Evolutionary conservation across 1,140 invertebrate species (phyloP).

Genomic region (Hylaeus anthracinus): DNA sequence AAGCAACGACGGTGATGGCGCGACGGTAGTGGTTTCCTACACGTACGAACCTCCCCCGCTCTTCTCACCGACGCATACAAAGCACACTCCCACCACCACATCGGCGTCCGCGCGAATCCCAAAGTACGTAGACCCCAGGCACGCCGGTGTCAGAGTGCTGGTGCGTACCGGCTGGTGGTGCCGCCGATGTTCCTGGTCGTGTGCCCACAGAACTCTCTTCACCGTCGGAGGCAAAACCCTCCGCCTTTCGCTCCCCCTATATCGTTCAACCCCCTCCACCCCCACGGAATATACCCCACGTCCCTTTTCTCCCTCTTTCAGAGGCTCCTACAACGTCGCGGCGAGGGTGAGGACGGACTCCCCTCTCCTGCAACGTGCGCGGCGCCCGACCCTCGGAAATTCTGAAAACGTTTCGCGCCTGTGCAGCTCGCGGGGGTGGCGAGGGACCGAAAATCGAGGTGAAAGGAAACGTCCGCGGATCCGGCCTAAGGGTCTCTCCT

Average conservation of each 20-base stretch:
- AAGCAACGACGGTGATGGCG: not conserved
- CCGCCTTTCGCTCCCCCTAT: constrained; percentile 27
- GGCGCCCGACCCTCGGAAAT: constrained; percentile 62
- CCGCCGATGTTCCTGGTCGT: constrained; percentile 20
- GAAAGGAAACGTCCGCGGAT: constrained; percentile 72
- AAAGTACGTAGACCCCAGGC: constrained; percentile 23
- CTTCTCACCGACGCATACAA: not conserved
- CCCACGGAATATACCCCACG: constrained; percentile 21
- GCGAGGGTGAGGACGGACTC: not conserved
- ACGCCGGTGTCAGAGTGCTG: constrained; percentile 10
- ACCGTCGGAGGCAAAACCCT: not conserved
- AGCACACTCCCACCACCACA: constrained; percentile 3
- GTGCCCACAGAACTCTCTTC: constrained; percentile 3
- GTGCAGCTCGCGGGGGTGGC: constrained; percentile 67
- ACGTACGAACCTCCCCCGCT: too few relatives aligned
- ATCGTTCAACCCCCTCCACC: constrained; percentile 13
- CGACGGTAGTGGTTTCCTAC: not conserved
- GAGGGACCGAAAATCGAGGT: constrained; percentile 69
- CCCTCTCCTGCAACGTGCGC: constrained; percentile 55
- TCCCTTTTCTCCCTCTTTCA: constrained; percentile 53
- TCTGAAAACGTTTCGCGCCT: constrained; percentile 70
- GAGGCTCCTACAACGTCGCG: not conserved
- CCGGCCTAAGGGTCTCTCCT: constrained; percentile 72
- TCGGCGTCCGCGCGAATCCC: constrained; percentile 4
- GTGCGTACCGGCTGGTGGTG: constrained; percentile 37